Evolutionary conservation across 2,888 invertebrate genomes (phyloP).

Genomic region (Nebria brevicollis): DNA sequence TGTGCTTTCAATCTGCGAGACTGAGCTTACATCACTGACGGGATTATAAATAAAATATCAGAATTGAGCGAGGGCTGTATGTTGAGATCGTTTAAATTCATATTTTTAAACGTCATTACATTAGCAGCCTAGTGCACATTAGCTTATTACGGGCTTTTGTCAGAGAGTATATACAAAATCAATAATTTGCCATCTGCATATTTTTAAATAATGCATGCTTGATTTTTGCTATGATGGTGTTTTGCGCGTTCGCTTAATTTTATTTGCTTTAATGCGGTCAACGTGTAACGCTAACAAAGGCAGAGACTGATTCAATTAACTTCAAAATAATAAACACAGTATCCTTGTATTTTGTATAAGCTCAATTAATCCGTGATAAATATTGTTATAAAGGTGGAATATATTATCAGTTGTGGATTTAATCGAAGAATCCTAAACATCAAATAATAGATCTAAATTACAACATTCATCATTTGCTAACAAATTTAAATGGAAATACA

Average conservation of each 20-base stretch:
- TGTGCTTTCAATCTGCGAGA: too few species aligned
- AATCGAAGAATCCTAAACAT: too few species aligned
- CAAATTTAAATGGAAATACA: too few species aligned
- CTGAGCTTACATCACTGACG: too few species aligned
- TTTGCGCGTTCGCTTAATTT: slow-evolving; percentile 31
- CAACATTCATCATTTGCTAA: too few species aligned
- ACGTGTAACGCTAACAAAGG: slow-evolving; percentile 41
- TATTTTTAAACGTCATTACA: too few species aligned
- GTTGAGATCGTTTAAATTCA: too few species aligned
- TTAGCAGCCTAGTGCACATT: not conserved
- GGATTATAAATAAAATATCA: too few species aligned
- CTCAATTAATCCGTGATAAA: not conserved
- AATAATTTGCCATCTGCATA: slow-evolving; percentile 41
- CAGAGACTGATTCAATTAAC: slow-evolving; percentile 42
- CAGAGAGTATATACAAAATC: slow-evolving; percentile 29
- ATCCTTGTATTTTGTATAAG: not conserved
- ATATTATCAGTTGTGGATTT: too few species aligned
- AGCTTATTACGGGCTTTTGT: slow-evolving; percentile 33
- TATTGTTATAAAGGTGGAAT: not conserved
- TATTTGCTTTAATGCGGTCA: slow-evolving; percentile 39
- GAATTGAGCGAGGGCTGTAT: too few species aligned
- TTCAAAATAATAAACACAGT: slow-evolving; percentile 38
- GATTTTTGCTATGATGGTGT: slow-evolving; percentile 11
- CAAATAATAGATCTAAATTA: too few species aligned
- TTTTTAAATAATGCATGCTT: slow-evolving; percentile 35